Evolutionary conservation across 2,113 vertebrate genomes (phyloP).

Genomic region (Microcebus murinus): DNA sequence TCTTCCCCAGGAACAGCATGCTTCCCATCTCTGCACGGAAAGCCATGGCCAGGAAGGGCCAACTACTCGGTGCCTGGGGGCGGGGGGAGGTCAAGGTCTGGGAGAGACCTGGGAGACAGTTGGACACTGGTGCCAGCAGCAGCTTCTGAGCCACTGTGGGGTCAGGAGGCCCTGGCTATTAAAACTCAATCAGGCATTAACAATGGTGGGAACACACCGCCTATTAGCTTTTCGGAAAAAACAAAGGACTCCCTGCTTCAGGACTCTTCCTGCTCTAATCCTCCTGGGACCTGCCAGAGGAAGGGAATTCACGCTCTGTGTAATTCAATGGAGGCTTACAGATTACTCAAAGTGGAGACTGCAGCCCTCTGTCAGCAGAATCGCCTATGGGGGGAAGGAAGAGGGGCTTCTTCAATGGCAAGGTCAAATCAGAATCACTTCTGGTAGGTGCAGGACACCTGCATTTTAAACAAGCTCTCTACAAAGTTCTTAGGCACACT

Average conservation of each 20-base stretch:
- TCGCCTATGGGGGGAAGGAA: not conserved
- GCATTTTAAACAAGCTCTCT: not conserved
- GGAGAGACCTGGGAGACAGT: not conserved
- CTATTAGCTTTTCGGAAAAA: not conserved
- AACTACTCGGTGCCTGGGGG: constrained; percentile 55
- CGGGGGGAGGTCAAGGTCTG: accelerated
- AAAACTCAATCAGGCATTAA: not conserved
- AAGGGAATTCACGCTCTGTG: not conserved
- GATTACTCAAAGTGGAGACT: not conserved
- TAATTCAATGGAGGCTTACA: not conserved
- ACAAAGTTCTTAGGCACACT: not conserved
- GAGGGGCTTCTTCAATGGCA: not conserved
- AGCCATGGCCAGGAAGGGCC: constrained; percentile 89
- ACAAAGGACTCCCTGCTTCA: not conserved
- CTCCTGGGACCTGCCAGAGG: not conserved
- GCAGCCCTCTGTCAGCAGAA: accelerated
- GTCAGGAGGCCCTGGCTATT: not conserved
- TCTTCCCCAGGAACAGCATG: not conserved
- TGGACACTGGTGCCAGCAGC: not conserved
- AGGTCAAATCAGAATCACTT: not conserved
- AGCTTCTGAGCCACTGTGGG: not conserved
- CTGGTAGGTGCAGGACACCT: too few relatives aligned
- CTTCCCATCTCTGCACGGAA: constrained; percentile 29
- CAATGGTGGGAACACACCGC: accelerated
- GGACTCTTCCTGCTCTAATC: not conserved